phyloP scores from a whole-genome alignment of 30 jellyfish, hydroid and myxozoan genomes.

The Aurelia sp. region DNA sequence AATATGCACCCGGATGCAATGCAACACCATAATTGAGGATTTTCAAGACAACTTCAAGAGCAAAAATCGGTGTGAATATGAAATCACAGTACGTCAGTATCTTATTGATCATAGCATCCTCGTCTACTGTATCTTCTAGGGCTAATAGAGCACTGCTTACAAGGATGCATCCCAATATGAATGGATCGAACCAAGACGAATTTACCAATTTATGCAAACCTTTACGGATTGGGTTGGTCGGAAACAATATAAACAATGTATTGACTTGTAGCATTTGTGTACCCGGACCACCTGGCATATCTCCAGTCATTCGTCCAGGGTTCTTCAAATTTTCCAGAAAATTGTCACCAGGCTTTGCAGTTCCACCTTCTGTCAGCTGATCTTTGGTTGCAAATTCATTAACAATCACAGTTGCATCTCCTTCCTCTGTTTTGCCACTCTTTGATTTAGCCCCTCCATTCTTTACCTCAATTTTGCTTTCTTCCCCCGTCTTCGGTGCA shows the following conservation, averaged over 20 bases:
- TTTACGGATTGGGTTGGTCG: slow-evolving; percentile 64
- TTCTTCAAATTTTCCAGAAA: slow-evolving; percentile 78
- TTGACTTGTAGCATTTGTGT: slow-evolving; percentile 57
- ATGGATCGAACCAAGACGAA: slow-evolving; percentile 74
- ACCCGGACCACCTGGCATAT: slow-evolving; percentile 62
- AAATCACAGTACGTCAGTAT: slow-evolving; percentile 65
- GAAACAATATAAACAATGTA: slow-evolving; percentile 67
- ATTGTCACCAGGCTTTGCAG: slow-evolving; percentile 76
- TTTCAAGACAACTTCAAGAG: slow-evolving; percentile 77
- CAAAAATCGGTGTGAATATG: slow-evolving; percentile 78
- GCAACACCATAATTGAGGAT: slow-evolving; percentile 74
- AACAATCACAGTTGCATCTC: slow-evolving; percentile 21
- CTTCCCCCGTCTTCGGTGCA: slow-evolving; percentile 53
- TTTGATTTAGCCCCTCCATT: slow-evolving; percentile 5
- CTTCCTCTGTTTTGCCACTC: slow-evolving; percentile 30
- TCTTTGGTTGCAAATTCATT: slow-evolving; percentile 43
- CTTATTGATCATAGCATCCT: slow-evolving; percentile 68
- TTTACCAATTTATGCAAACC: slow-evolving; percentile 75
- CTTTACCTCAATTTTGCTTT: slow-evolving; percentile 20
- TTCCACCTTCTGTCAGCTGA: slow-evolving; percentile 18
- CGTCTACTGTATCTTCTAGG: slow-evolving; percentile 80
- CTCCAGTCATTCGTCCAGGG: slow-evolving; percentile 89
- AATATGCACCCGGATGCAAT: slow-evolving; percentile 87
- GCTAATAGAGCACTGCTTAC: slow-evolving; percentile 91
- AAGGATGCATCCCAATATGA: slow-evolving; percentile 70